A percentile compares a stretch with the other conserved stretches of the same genome.
Evolutionary conservation across 2,113 vertebrate genomes (phyloP).

Genomic region (Oncorhynchus tshawytscha): DNA sequence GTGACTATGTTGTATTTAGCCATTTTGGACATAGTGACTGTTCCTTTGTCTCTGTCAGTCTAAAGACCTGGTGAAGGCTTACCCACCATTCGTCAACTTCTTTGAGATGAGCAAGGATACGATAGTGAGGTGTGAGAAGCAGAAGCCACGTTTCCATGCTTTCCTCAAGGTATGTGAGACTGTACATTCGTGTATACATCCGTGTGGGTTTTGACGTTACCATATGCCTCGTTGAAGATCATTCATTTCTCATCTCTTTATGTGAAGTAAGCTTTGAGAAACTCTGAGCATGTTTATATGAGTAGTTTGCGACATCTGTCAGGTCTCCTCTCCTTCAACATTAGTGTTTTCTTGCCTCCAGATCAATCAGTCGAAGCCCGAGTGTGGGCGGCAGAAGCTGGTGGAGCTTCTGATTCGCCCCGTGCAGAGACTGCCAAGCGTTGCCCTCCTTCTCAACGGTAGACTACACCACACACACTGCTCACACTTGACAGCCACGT

Average conservation of each 20-base stretch:
- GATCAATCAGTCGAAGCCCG: slow-evolving; percentile 97
- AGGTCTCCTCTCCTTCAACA: not conserved
- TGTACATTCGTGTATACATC: not conserved
- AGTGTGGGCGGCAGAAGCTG: slow-evolving; percentile 93
- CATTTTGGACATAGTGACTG: not conserved
- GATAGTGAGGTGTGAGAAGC: slow-evolving; percentile 92
- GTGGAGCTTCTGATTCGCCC: slow-evolving; percentile 95
- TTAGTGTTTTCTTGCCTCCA: slow-evolving; percentile 26
- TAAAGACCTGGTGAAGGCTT: slow-evolving; percentile 91
- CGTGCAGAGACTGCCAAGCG: slow-evolving; percentile 94
- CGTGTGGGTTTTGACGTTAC: no score
- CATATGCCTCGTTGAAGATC: no score
- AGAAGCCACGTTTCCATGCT: slow-evolving; percentile 95
- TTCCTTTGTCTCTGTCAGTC: slow-evolving; percentile 74
- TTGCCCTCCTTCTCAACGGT: slow-evolving; percentile 94
- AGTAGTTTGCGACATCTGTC: not conserved
- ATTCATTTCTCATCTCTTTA: no score
- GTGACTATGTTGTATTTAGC: no score
- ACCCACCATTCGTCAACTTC: slow-evolving; percentile 97
- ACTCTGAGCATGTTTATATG: not conserved
- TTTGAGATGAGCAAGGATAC: slow-evolving; percentile 99
- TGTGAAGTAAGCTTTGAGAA: not conserved
- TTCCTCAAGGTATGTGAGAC: slow-evolving; percentile 86
- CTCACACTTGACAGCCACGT: no score
- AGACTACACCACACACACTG: slow-evolving; percentile 29